Base-by-base conservation (phyloP, 2,113 vertebrate species). In the Morphnarchus princeps region DNA sequence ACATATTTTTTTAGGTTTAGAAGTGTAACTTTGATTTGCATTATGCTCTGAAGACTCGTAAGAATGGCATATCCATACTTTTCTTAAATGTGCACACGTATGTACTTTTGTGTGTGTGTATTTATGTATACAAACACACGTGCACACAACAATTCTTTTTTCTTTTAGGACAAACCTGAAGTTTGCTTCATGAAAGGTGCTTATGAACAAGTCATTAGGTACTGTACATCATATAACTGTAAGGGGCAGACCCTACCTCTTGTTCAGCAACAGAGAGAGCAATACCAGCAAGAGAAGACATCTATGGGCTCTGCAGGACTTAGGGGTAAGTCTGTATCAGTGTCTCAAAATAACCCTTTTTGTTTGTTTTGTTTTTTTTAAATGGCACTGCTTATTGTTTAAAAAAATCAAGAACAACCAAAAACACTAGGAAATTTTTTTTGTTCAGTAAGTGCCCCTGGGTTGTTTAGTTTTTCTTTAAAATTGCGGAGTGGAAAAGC, bases 131-230 rank as follows among this genome's bases (percentile, higher is more conserved):
- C 21, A 13, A 18, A 36, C 7, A 57, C 11, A 40, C 8, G 4
- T 65, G 52, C 49, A 31, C 28, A 25, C 28, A 85, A 36, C 40
- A 91, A 25, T 76, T 93, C 4, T 82, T 28, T 76, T 89, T 78
- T 43, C 45, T 96, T 95, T 71, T 71, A 99, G 99, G 99, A 99
- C 65, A 99, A 99, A 85, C 97, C 98, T 32, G 99, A 98, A 20
- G 58, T 99, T 85, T 99, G 99, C 96, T 99, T 99, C 91, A 98
- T 99, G 98, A 99, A 99, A 95, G 99, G 99, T 40, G 99, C 99
- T 38, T 99, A 99, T 57, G 99, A 99, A 87, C 99, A 99, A 96
- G 98, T 99, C 87, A 99, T 99, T 85, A 98, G 98, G 29, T 99
- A 98, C 96, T 99, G 99, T 96, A 98, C 98, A 81, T 98, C 98